These are phyloP conservation scores for Sminthurides bifidus DNA, from an alignment of 1,140 invertebrate species.

Conservation along the genomic window DNA sequence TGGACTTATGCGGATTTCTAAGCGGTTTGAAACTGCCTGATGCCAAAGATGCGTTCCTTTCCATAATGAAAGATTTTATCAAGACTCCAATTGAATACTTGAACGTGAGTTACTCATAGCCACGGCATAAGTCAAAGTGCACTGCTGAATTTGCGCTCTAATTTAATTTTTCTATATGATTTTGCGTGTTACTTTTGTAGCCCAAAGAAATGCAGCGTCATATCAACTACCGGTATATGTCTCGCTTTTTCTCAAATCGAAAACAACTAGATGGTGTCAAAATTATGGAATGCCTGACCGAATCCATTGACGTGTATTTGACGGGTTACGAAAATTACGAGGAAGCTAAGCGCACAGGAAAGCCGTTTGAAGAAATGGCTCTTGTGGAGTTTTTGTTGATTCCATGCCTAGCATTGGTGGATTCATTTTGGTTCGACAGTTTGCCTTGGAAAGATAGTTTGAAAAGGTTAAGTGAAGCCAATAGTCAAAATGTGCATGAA, in stretches of 20 bases:
- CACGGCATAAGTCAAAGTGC: too few relatives aligned
- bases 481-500: too few relatives aligned
- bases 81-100: neutral
- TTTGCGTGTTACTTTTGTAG: too few relatives aligned
- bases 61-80: slow-evolving; percentile 9
- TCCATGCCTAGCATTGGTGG: slow-evolving; percentile 10
- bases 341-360: neutral
- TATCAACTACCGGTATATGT: slow-evolving; percentile 11
- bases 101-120: neutral
- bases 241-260: neutral
- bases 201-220: slow-evolving; percentile 1
- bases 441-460: slow-evolving; percentile 5
- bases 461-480: too few relatives aligned
- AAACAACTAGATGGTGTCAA: neutral
- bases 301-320: slow-evolving; percentile 10
- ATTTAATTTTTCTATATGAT: too few relatives aligned
- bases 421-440: slow-evolving; percentile 12
- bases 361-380: neutral
- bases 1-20: slow-evolving; percentile 6
- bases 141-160: too few relatives aligned
- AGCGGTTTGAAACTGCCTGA: neutral
- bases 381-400: slow-evolving; percentile 15
- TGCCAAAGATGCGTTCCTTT: slow-evolving; percentile 2
- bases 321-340: slow-evolving; percentile 1
- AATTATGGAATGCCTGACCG: neutral